Evolutionary conservation across 2,888 invertebrate species (phyloP), one percentile per base, ranked within the genome.

Genomic region (Sicus ferrugineus): DNA sequence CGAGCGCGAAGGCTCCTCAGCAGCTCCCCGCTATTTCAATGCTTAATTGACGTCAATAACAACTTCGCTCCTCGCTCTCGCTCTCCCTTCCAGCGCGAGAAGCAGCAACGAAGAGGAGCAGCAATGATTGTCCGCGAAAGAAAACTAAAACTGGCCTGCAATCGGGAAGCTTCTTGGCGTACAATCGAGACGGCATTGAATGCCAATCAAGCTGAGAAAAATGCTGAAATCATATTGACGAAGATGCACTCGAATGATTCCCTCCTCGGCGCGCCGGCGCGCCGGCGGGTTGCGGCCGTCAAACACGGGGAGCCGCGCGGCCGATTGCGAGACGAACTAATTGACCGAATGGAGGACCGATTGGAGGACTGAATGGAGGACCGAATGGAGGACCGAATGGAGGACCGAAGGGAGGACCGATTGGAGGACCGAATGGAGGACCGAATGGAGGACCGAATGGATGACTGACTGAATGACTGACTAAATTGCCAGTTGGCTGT

Each of bases 161-260:
- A n/a, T n/a, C n/a, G 62, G 61, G 62, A 21, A 52, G 52, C 28
- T 54, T 52, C 34, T 52, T 52, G 54, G 31, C 23, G 34, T n/a
- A 52, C 28, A 21, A 52, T 52, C 21, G 28, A 38, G 21, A 23
- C 38, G 65, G 23, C 52, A 52, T 34, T 65, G 52, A 54, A 54
- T 30, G 38, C 65, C 65, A 52, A 65, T 65, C 52, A 50, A 34
- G 34, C 34, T 50, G 64, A 64, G 64, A 64, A 64, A 48, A 64
- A 62, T 54, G 52, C 52, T 23, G 34, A 52, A 65, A 34, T 52
- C 65, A 65, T n/a, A n/a, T 54, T 54, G 65, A 65, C 34, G 65
- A 31, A 38, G 65, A 52, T 65, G 34, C 34, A 65, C 34, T 52
- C 38, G 65, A 65, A 21, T 65, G 65, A 65, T 65, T 65, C 23